Base-by-base conservation (phyloP, 2,888 invertebrate genomes). In the Hemaris fuciformis region DNA sequence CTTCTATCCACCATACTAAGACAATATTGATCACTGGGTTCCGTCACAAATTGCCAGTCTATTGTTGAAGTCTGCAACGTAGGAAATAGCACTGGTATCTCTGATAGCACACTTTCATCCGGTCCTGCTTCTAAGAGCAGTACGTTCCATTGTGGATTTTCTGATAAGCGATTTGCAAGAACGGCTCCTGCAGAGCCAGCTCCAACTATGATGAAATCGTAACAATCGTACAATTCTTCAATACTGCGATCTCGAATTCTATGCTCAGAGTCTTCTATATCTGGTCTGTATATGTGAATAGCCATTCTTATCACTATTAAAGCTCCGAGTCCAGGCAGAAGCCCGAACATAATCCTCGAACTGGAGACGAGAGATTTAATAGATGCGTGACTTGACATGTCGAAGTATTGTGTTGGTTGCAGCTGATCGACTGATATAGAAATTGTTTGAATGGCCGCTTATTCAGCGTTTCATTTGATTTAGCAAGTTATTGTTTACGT, bases 181-280 rank as follows among this genome's bases (percentile, higher is more conserved):
- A 96, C 97, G 1, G 96, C 93, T 2, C 97, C 98, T 0, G 96
- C 97, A 1, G 96, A 95, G 0, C 98, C 98, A 0, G 94, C 97
- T 0, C 97, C 97, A 1, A 97, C 91, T 60, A 97, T 93, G 5
- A 97, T 93, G 73, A 97, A 97, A 81, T 97, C 97, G 74, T 97
- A 97, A 57, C 92, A 93, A 4, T 93, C 87, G 13, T 91, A 84
- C 5, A 97, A 77, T 1, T 94, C 82, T 8, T 91, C 84, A 0
- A 94, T 79, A 0, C 91, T 84, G 20, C 92, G 89, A 59, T 95
- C 94, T 42, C 85, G 86, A 0, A 96, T 93, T 10, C 96, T 93
- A 73, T 95, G 84, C 6, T 93, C 91, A 0, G 87, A 83, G 70
- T 97, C 97, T 66, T 95, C 93, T 62, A 97, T 95, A 70, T 97